A percentile compares a stretch with the other conserved stretches of the same genome.
phyloP scores from a whole-genome alignment of 2,113 vertebrate genomes.

The Meleagris gallopavo region DNA sequence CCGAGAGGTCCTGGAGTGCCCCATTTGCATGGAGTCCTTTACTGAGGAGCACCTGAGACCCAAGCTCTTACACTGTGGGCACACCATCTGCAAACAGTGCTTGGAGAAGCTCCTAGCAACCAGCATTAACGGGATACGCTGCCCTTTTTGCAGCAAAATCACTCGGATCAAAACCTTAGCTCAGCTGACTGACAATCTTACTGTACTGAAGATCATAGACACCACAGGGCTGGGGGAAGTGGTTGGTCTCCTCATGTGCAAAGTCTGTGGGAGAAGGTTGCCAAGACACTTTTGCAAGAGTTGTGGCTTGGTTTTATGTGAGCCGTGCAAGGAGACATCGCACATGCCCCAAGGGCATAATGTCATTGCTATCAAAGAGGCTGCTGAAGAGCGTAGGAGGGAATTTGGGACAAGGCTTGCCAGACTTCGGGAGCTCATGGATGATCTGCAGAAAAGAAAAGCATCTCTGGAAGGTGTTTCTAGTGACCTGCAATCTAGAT shows the following conservation, averaged over 20 bases:
- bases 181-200: constrained; percentile 94
- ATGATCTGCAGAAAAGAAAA: constrained; percentile 90
- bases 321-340: constrained; percentile 84
- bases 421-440: constrained; percentile 86
- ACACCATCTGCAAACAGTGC: constrained; percentile 94
- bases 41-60: constrained; percentile 91
- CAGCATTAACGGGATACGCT: constrained; percentile 95
- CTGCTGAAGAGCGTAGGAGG: constrained; percentile 89
- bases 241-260: constrained; percentile 89
- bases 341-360: constrained; percentile 85
- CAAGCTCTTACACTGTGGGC: constrained; percentile 95
- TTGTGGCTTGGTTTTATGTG: constrained; percentile 87
- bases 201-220: constrained; percentile 95
- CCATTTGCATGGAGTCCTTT: constrained; percentile 96
- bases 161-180: constrained; percentile 90
- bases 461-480: constrained; percentile 86
- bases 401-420: constrained; percentile 85
- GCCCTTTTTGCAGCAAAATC: constrained; percentile 96
- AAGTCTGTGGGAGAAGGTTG: constrained; percentile 86
- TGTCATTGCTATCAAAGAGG: constrained; percentile 85
- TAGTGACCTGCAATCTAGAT: constrained; percentile 86
- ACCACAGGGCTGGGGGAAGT: constrained; percentile 85
- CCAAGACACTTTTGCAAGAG: constrained; percentile 91
- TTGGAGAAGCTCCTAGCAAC: constrained; percentile 93
- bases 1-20: constrained; percentile 95